Evolutionary conservation across 2,797 vertebrate genomes (phyloP).

Genomic region (Anas georgica): DNA sequence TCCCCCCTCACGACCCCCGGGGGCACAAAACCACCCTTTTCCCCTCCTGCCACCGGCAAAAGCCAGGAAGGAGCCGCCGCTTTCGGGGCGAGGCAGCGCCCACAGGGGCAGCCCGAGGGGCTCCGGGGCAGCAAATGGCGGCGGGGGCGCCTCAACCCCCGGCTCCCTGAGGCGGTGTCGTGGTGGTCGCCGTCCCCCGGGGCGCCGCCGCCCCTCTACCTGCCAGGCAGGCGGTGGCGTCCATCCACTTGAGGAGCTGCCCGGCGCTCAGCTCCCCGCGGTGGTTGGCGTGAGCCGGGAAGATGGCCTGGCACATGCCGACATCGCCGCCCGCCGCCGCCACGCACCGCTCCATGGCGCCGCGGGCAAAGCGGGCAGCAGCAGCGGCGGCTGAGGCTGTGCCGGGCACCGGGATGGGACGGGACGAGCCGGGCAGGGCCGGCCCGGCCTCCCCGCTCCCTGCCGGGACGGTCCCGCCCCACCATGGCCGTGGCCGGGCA

Average conservation of each 20-base stretch:
- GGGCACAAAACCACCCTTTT: not conserved
- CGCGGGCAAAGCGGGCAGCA: not conserved
- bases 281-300: constrained; percentile 71
- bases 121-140: not conserved
- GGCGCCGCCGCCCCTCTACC: constrained; percentile 53
- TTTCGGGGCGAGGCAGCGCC: not conserved
- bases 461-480: not conserved
- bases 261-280: constrained; percentile 75
- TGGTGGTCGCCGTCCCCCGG: too few relatives aligned
- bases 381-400: too few relatives aligned
- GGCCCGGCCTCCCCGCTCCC: too few relatives aligned
- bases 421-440: too few relatives aligned
- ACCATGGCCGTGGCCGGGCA: too few relatives aligned
- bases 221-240: constrained; percentile 77
- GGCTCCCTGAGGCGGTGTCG: too few relatives aligned
- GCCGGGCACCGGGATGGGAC: too few relatives aligned
- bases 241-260: constrained; percentile 81
- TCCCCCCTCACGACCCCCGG: not conserved
- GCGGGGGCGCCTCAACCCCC: not conserved
- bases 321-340: constrained; percentile 10
- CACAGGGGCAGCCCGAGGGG: not conserved
- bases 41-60: not conserved
- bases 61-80: rapidly evolving
- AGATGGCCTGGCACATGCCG: constrained; percentile 74
- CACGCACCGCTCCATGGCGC: not conserved